Base-by-base conservation (phyloP, 2,888 invertebrate species). In the Hyposoter didymator region DNA sequence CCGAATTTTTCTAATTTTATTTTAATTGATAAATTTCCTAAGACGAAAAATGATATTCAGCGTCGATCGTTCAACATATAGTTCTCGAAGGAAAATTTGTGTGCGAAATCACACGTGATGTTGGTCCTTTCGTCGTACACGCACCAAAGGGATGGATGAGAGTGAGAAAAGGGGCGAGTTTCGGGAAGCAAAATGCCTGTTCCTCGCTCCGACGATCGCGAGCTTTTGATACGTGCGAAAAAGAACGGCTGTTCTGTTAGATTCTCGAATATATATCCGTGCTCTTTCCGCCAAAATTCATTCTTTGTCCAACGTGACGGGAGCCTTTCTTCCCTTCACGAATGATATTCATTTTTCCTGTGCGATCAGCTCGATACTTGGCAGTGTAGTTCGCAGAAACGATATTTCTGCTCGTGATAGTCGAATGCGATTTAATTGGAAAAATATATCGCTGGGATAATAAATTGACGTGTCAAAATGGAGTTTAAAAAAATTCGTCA, bases 21-120 rank as follows among this genome's bases (percentile, higher is more conserved):
- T n/a, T 43, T 32, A 1, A 72, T 28, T 39, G n/a, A 72, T n/a
- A 55, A 67, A 73, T 67, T 67, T 62, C 35, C 3, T 76, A n/a
- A 70, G 59, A 39, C n/a, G 45, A 43, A 75, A 49, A 66, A 32
- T 55, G 22, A 17, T 67, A 79, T 80, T 67, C 55, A n/a, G 43
- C 39, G 47, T 43, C 19, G 81, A 80, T 87, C 85, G 86, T 88
- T 88, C 84, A 78, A 83, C 86, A 86, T 84, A 78, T 81, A 86
- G 84, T 88, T 88, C 85, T 87, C 89, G 89, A 86, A 89, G 85
- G 87, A 89, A 88, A 90, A 89, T 87, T 88, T 81, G 67, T 74
- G 74, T 91, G 90, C 91, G 90, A 91, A 91, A 92, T 92, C 90
- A 92, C 91, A 91, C 90, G 89, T 90, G 89, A 91, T 89, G 86